These are phyloP conservation scores for Chloroclysta siterata DNA, from an alignment of 2,888 invertebrate species.

Conservation along the genomic window DNA sequence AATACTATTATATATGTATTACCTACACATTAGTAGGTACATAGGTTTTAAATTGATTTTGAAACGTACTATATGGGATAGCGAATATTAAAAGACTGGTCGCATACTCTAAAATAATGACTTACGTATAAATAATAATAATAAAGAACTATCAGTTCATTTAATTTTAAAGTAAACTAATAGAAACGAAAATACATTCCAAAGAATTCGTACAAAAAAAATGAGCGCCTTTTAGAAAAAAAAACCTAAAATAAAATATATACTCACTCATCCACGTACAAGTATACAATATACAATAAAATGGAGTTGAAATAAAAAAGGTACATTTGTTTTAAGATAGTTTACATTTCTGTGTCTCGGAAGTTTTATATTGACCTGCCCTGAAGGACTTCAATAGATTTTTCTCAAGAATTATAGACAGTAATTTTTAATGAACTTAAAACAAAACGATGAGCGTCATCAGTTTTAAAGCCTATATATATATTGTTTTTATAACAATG, in stretches of 20 bases:
- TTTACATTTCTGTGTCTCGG: slow-evolving; percentile 14
- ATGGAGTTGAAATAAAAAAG: slow-evolving; percentile 25
- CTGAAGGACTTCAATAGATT: slow-evolving; percentile 9
- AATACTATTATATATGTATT: too few species aligned
- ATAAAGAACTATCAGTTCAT: slow-evolving; percentile 38
- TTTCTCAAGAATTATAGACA: not conserved
- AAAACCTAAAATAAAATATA: slow-evolving; percentile 13
- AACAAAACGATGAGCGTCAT: slow-evolving; percentile 2
- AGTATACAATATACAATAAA: not conserved
- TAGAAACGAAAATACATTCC: slow-evolving; percentile 15
- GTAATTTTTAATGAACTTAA: slow-evolving; percentile 8
- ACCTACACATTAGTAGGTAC: too few species aligned
- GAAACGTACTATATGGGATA: not conserved
- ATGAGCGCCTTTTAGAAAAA: not conserved
- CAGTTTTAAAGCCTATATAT: slow-evolving; percentile 9
- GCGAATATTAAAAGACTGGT: slow-evolving; percentile 23
- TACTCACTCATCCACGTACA: not conserved
- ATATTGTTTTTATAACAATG: slow-evolving; percentile 13
- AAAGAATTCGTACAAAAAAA: slow-evolving; percentile 15
- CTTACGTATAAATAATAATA: slow-evolving; percentile 30
- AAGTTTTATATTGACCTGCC: not conserved
- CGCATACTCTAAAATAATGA: slow-evolving; percentile 14
- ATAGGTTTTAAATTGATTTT: too few species aligned
- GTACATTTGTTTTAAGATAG: slow-evolving; percentile 14
- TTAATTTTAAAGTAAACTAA: slow-evolving; percentile 23